Evolutionary conservation across 92 coral and sea anemone species (phyloP), one percentile per base, ranked within the genome.

Genomic region (Metridium senile): DNA sequence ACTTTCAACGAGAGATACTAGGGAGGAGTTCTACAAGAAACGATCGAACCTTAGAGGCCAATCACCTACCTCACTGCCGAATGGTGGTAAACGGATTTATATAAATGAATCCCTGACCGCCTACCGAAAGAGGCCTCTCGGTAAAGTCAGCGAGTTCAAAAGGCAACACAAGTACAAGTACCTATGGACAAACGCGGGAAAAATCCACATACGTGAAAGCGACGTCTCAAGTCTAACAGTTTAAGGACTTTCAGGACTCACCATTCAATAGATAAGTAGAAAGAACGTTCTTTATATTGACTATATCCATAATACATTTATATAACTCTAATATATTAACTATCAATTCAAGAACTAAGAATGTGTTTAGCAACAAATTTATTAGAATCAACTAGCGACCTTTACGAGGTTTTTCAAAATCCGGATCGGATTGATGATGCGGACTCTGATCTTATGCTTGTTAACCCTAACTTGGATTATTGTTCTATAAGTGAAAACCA

Each of bases 91-190:
- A 9, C 35, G 63, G 20, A 78, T 84, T 35, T 70, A 70, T 58
- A 79, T 71, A 22, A 84, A 84, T 34, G 88, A 78, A 52, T 78
- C 84, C 11, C 75, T 84, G 16, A 84, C 84, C 33, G 74, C 81
- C 26, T 82, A 76, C 29, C 46, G 77, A 62, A 77, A 67, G 45
- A 39, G 63, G 34, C 57, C 75, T 19, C 64, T 82, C 63, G 76
- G 76, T 1, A 63, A 63, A 26, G 32, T 63, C 2, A 27, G 21
- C 32, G 69, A 63, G 19, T 63, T 63, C 45, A 63, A 63, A n/a
- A 63, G 32, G 31, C 7, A 27, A 28, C 7, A 63, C 31, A 63
- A 71, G 66, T 71, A 2, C 30, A 71, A 68, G 74, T 68, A 68
- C 46, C 58, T 68, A 1, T 68, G 74, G 74, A 68, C 74, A 13